A percentile compares a stretch with the other conserved stretches of the same genome.
phyloP scores from a whole-genome alignment of 2,888 invertebrate species.

The Caenorhabditis afra region DNA sequence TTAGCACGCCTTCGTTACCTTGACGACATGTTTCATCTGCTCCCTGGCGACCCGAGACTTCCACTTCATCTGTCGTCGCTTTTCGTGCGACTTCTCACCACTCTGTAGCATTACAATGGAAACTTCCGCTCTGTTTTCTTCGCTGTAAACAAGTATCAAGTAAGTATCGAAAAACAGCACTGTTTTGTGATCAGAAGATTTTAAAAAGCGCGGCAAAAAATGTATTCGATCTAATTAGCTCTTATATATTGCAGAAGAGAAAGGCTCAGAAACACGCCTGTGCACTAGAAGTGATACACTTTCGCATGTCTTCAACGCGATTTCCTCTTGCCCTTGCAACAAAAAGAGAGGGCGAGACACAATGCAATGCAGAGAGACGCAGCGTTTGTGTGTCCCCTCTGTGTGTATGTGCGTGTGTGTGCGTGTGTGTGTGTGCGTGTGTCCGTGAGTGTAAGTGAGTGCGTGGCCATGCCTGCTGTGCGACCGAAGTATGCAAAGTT shows the following conservation, averaged over 20 bases:
- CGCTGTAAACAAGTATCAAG: too few relatives aligned
- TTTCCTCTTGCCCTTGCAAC: background rate
- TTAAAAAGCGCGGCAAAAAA: constrained; percentile 2
- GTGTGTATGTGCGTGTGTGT: constrained; percentile 1
- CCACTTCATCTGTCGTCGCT: background rate
- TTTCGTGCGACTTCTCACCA: background rate
- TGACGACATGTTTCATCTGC: background rate
- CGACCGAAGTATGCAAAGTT: background rate
- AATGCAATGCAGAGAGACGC: background rate
- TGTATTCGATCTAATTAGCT: constrained; percentile 32
- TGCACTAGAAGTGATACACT: constrained; percentile 20
- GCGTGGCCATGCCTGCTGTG: too few relatives aligned
- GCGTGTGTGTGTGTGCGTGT: constrained; percentile 1
- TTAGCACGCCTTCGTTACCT: constrained; percentile 3
- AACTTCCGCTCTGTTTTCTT: too few relatives aligned
- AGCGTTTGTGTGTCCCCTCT: background rate
- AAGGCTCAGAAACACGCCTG: constrained; percentile 21
- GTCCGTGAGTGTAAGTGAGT: background rate
- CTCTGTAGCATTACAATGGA: too few relatives aligned
- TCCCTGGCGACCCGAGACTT: background rate
- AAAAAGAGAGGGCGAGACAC: background rate
- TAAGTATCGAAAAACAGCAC: too few relatives aligned
- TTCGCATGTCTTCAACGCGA: background rate
- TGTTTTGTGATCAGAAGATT: too few relatives aligned
- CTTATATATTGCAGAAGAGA: constrained; percentile 26